Base-by-base conservation (phyloP, 1,140 invertebrate species). In the Drosophila tristis region DNA sequence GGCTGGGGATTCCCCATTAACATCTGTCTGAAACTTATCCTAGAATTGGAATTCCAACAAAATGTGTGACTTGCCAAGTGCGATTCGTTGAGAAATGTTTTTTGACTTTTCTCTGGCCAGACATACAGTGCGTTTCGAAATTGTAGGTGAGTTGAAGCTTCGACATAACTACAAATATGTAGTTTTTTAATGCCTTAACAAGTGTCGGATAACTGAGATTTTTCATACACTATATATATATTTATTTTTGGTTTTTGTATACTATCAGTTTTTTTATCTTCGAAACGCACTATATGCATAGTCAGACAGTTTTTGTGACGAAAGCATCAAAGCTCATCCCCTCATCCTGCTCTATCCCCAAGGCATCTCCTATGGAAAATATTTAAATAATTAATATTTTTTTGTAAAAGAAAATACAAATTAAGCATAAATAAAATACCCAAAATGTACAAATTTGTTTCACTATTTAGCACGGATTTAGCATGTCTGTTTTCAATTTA, bases 11-110 rank as follows among this genome's bases (percentile, higher is more conserved):
- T 50, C 44, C 60, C 64, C 31, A 43, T 39, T 44, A 59, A 48
- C 29, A 29, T 48, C n/a, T 20, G 26, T 35, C 31, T 35, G 31
- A 35, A 35, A 35, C 31, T 35, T 35, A 35, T 11, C 9, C 31
- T 35, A 35, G 9, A 35, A 35, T 35, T n/a, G 47, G 35, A 65
- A 66, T 43, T 66, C 16, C 4, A 43, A 66, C 60, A 66, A 66
- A 66, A 64, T 50, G 63, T 65, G 63, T 66, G 60, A 66, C 63
- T 65, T 65, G 62, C 62, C 62, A 42, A 35, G 31, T 35, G 62
- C 63, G 59, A 39, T 8, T 64, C 15, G 35, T 47, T 25, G 5
- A 29, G 49, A 65, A 39, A 11, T 6, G 15, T 44, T 57, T 4
- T 11, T 29, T 16, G 15, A 16, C 43, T 64, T 43, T 35, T 16